Conservation (phyloP, 2,797 vertebrate species). For the Fratercula arctica region DNA sequence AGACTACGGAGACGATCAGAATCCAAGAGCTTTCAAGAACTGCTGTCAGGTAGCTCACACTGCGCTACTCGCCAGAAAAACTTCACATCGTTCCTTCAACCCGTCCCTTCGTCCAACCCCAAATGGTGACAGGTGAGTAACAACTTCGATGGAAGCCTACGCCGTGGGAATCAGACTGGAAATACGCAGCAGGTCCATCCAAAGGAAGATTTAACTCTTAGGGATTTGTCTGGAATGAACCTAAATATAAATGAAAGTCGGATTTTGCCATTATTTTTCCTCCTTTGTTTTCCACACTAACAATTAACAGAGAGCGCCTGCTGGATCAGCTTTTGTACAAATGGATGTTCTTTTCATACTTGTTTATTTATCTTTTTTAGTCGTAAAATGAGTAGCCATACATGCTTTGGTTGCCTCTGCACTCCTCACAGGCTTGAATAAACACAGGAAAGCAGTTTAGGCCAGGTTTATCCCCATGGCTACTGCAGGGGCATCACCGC, state of each 20-base stretch:
- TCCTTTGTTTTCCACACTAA: neutral
- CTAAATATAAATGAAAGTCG: neutral
- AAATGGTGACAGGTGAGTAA: too few relatives aligned
- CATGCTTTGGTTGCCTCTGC: neutral
- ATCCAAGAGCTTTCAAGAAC: neutral
- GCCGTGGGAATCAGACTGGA: fast-evolving
- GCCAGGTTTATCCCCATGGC: neutral
- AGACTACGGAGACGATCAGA: neutral
- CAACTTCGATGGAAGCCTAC: neutral
- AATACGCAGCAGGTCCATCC: neutral
- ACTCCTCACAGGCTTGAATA: neutral
- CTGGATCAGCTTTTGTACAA: neutral
- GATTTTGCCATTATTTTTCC: neutral
- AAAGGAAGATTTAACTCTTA: neutral
- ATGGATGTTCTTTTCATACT: neutral
- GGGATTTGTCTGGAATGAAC: neutral
- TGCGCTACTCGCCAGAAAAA: neutral
- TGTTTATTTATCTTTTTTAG: neutral
- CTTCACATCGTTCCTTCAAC: neutral
- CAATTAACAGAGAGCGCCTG: neutral
- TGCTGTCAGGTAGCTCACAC: too few relatives aligned
- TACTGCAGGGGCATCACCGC: neutral
- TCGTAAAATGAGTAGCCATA: neutral
- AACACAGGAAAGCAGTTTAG: neutral
- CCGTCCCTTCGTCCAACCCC: neutral